Evolutionary conservation across 1,140 invertebrate species (phyloP).

Genomic region (Hyles euphorbiae): DNA sequence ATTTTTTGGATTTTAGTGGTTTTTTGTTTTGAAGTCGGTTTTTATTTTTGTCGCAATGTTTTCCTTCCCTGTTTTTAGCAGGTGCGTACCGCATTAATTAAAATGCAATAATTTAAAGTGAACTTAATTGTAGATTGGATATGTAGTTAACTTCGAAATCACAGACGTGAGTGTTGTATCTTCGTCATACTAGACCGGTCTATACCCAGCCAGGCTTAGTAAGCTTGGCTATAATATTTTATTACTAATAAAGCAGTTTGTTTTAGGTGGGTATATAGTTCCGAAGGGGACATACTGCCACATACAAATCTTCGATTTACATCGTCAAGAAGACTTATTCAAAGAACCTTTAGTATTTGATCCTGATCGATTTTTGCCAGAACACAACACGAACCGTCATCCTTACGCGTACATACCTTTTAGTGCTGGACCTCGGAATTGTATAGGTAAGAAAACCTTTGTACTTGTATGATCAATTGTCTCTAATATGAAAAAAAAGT

Average conservation of each 20-base stretch:
- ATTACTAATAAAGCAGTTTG: background rate
- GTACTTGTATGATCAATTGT: no score
- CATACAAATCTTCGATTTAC: constrained; percentile 14
- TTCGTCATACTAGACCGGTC: no score
- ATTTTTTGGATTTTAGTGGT: no score
- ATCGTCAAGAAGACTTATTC: constrained; percentile 9
- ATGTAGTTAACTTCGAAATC: no score
- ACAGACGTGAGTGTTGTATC: no score
- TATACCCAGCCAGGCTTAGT: background rate
- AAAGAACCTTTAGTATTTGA: constrained; percentile 10
- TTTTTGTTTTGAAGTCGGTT: no score
- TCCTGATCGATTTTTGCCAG: constrained; percentile 12
- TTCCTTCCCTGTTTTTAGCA: no score
- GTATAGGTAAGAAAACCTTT: constrained; percentile 9
- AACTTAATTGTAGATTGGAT: no score
- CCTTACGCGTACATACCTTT: background rate
- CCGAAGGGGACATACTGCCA: constrained; percentile 8
- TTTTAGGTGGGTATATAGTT: constrained; percentile 16
- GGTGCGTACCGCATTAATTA: no score
- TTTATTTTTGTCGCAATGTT: no score
- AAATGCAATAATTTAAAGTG: no score
- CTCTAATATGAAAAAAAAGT: no score
- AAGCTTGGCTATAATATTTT: background rate
- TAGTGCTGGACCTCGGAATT: constrained; percentile 17
- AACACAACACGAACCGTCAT: constrained; percentile 4